phyloP scores from a whole-genome alignment of 1,140 invertebrate species.

The Gonatopus flavifemur region DNA sequence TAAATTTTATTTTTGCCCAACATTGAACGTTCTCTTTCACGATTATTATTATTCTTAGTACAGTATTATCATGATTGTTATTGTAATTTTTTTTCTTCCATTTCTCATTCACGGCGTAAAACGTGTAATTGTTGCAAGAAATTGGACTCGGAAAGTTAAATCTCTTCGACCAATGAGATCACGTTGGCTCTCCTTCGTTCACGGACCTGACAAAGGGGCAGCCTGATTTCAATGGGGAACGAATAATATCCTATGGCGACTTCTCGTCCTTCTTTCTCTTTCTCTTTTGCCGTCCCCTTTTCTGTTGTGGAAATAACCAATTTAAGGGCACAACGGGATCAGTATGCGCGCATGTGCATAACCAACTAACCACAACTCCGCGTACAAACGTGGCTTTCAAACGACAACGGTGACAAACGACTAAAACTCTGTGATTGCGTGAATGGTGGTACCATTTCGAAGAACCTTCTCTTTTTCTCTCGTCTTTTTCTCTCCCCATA shows the following conservation, averaged over 20 bases:
- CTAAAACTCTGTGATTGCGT: slow-evolving; percentile 21
- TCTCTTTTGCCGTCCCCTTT: not conserved
- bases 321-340: slow-evolving; percentile 27
- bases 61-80: no score
- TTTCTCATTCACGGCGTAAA: no score
- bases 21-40: no score
- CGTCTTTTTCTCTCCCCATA: no score
- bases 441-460: slow-evolving; percentile 17
- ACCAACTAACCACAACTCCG: slow-evolving; percentile 13
- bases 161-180: slow-evolving; percentile 12
- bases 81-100: no score
- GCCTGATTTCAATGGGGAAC: slow-evolving; percentile 16
- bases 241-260: slow-evolving; percentile 2
- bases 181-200: no score
- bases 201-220: slow-evolving; percentile 10
- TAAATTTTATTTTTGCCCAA: no score
- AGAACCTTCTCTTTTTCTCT: slow-evolving; percentile 17
- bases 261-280: slow-evolving; percentile 10
- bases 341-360: slow-evolving; percentile 7
- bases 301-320: slow-evolving; percentile 20
- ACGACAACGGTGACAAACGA: slow-evolving; percentile 9
- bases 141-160: slow-evolving; percentile 14
- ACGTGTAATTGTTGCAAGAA: slow-evolving; percentile 13
- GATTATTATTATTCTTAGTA: no score
- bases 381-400: slow-evolving; percentile 23